Evolutionary conservation across 2,113 vertebrate species (phyloP).

Genomic region (Petroica traversi): DNA sequence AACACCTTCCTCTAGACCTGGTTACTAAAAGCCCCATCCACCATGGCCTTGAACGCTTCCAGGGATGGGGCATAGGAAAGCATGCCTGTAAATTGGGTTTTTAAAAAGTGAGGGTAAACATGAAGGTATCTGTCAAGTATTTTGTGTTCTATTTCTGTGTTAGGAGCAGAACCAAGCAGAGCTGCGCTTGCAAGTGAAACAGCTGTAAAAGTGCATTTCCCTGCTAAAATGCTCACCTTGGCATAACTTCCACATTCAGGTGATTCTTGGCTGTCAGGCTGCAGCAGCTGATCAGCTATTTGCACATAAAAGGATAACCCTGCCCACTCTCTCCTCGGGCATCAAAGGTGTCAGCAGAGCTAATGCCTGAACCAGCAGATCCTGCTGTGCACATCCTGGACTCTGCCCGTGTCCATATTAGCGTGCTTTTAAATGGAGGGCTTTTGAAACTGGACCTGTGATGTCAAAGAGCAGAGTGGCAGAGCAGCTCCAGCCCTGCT

Average conservation of each 20-base stretch:
- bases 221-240: neutral
- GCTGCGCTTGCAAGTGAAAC: neutral
- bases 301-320: slow-evolving; percentile 1
- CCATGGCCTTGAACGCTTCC: neutral
- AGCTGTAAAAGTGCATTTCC: neutral
- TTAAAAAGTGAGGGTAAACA: neutral
- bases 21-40: neutral
- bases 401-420: neutral
- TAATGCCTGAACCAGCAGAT: slow-evolving; percentile 21
- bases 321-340: neutral
- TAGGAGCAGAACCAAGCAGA: neutral
- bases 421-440: neutral
- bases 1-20: neutral
- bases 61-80: neutral
- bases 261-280: neutral
- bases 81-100: neutral
- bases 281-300: neutral
- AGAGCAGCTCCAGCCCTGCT: neutral
- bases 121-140: neutral
- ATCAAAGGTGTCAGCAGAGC: neutral
- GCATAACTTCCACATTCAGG: neutral
- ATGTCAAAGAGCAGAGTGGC: slow-evolving; percentile 5
- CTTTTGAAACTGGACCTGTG: neutral
- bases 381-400: neutral
- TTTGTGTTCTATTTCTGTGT: neutral